Base-by-base conservation (phyloP, 1,140 invertebrate genomes). In the Drosophila eugracilis region DNA sequence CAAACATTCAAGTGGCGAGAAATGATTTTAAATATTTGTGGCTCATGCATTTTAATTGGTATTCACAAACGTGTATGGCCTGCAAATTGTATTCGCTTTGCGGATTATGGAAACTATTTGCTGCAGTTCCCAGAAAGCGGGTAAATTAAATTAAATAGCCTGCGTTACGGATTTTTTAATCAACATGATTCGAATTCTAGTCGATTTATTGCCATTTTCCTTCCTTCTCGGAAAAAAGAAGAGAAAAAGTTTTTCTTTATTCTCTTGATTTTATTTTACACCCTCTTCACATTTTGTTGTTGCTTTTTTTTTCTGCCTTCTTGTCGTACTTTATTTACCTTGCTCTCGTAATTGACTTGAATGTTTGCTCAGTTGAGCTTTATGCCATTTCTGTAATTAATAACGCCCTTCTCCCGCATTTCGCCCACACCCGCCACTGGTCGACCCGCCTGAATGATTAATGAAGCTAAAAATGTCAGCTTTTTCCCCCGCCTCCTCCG, bases 381-480 rank as follows among this genome's bases (percentile, higher is more conserved):
- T 55, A 34, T 57, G 65, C 65, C 70, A 63, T 74, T 74, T 63
- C 70, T 74, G 70, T 74, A 74, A 74, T 74, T 74, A 74, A 74
- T 74, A 63, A 74, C 57, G 50, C 28, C 48, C 57, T 36, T 26
- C 44, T 5, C 9, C 14, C 41, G 1, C 9, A n/a, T n/a, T n/a
- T n/a, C n/a, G 15, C 22, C 9, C 4, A n/a, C 14, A 7, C 41
- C 4, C 17, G 24, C 26, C 7, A 10, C 22, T 28, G 1, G 39
- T 28, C 34, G 24, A 53, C 42, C 70, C 70, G n/a, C 58, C 44
- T 75, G 36, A 75, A 75, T 75, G 72, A 75, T 75, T 75, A 75
- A 75, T 75, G 72, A 66, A 66, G 71, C 71, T 66, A 58, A 75
- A 75, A 75, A 66, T 75, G 72, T 75, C 72, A 75, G 57, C 71